phyloP scores from a whole-genome alignment of 2,113 vertebrate genomes.

The Sakesphorus luctuosus region DNA sequence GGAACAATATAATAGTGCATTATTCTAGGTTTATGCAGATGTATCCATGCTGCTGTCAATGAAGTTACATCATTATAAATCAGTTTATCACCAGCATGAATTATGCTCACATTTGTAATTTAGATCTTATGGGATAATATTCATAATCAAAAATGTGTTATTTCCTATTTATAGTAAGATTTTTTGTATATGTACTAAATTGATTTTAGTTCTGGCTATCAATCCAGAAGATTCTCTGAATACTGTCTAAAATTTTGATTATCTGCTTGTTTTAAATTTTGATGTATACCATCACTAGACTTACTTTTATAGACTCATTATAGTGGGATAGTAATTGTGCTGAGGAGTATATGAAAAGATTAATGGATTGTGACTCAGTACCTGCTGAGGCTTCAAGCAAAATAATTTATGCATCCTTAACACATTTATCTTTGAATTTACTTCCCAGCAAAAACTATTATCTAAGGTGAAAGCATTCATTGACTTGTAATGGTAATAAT shows the following conservation, averaged over 20 bases:
- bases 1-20: neutral
- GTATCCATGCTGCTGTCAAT: neutral
- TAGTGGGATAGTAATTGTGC: conserved; percentile 30
- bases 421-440: conserved; percentile 57
- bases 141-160: neutral
- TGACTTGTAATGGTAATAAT: conserved; percentile 45
- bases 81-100: neutral
- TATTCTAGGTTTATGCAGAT: neutral
- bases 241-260: conserved; percentile 15
- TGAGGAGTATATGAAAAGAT: conserved; percentile 48
- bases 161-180: neutral
- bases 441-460: conserved; percentile 50
- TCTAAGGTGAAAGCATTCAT: conserved; percentile 56
- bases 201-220: neutral
- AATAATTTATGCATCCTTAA: conserved; percentile 58
- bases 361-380: conserved; percentile 47
- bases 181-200: neutral
- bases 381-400: conserved; percentile 43
- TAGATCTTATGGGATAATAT: neutral
- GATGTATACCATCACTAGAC: conserved; percentile 8
- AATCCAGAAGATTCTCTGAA: conserved; percentile 4
- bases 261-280: conserved; percentile 9
- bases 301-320: conserved; percentile 41
- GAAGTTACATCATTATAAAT: neutral
- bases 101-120: neutral